Conservation (phyloP, 2,888 invertebrate species). For the Malthinus flaveolus region DNA sequence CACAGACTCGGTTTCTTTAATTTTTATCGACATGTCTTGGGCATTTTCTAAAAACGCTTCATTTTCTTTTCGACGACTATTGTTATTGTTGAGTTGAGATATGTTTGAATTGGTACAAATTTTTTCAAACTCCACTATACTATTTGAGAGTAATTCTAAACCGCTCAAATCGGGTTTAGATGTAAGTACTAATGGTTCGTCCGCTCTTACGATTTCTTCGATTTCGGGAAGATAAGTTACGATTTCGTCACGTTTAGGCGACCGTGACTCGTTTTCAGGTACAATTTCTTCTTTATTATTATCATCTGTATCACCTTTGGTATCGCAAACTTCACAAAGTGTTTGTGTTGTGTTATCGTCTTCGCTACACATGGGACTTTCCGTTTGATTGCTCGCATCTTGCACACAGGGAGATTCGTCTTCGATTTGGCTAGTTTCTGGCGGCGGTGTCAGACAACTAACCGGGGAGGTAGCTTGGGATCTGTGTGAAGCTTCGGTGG, state of each 20-base stretch:
- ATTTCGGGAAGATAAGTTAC: not conserved
- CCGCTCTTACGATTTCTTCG: not conserved
- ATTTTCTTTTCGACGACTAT: slow-evolving; percentile 13
- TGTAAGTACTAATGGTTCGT: slow-evolving; percentile 3
- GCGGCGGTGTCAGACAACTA: slow-evolving; percentile 66
- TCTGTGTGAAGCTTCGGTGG: slow-evolving; percentile 49
- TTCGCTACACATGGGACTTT: slow-evolving; percentile 70
- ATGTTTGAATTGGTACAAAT: slow-evolving; percentile 39
- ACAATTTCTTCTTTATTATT: slow-evolving; percentile 26
- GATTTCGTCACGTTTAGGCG: slow-evolving; percentile 7
- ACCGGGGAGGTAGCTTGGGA: slow-evolving; percentile 57
- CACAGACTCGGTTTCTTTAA: slow-evolving; percentile 56
- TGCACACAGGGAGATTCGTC: slow-evolving; percentile 67
- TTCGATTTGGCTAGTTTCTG: slow-evolving; percentile 51
- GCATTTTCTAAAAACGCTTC: slow-evolving; percentile 51
- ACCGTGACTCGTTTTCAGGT: slow-evolving; percentile 31
- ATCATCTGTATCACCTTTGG: slow-evolving; percentile 15
- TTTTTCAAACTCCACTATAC: slow-evolving; percentile 78
- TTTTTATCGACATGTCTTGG: slow-evolving; percentile 41
- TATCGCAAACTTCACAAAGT: slow-evolving; percentile 26
- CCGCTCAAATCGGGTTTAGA: slow-evolving; percentile 74
- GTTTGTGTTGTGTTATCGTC: slow-evolving; percentile 59
- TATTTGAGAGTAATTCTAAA: slow-evolving; percentile 79
- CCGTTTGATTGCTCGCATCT: slow-evolving; percentile 84
- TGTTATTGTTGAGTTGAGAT: not conserved